Conservation (phyloP, 1,140 invertebrate species). For the Brachionus angularis region DNA sequence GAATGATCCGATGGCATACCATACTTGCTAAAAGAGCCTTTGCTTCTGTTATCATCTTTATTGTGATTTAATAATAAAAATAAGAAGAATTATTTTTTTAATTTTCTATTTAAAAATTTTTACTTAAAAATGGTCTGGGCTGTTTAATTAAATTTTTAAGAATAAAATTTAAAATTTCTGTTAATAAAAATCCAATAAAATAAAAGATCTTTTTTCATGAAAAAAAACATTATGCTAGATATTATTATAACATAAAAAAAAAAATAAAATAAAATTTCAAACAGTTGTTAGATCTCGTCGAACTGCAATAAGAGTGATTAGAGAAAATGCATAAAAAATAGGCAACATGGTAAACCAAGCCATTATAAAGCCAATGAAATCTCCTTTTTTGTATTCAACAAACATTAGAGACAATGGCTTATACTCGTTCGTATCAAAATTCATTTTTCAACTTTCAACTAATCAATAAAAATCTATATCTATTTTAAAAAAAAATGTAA, state of each 20-base stretch:
- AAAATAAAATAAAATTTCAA: constrained; percentile 54
- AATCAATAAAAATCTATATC: too few relatives aligned
- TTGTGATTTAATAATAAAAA: background rate
- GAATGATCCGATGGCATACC: constrained; percentile 89
- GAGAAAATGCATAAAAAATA: constrained; percentile 74
- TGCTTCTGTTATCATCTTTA: constrained; percentile 49
- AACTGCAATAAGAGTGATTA: constrained; percentile 78
- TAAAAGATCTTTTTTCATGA: constrained; percentile 87
- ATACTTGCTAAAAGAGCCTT: constrained; percentile 72
- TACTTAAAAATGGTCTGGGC: constrained; percentile 64
- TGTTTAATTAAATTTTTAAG: constrained; percentile 78
- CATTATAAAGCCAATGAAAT: constrained; percentile 71
- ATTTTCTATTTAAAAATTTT: constrained; percentile 61
- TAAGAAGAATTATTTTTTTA: background rate
- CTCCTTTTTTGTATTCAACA: constrained; percentile 61
- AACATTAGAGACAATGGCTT: constrained; percentile 27
- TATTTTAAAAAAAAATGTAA: too few relatives aligned
- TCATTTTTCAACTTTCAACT: too few relatives aligned
- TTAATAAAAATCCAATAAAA: constrained; percentile 72
- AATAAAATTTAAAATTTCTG: constrained; percentile 74
- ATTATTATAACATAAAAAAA: background rate
- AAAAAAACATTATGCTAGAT: too few relatives aligned
- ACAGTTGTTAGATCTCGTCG: constrained; percentile 85
- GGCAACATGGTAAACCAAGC: constrained; percentile 76
- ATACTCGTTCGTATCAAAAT: background rate